Base-by-base conservation (phyloP, 2,888 invertebrate species). In the Oithona nana region DNA sequence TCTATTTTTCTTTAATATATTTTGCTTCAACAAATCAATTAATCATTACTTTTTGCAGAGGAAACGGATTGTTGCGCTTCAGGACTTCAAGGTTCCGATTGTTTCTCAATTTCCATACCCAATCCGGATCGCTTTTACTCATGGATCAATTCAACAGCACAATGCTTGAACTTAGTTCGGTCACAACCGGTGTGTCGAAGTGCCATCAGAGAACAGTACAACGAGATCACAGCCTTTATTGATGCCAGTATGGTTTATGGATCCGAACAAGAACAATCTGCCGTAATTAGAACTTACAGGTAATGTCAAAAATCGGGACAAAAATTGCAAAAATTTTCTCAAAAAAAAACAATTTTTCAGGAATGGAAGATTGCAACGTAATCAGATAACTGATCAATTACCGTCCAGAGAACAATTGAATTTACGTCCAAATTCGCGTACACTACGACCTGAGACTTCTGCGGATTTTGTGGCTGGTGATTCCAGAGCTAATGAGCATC, bases 181-280 rank as follows among this genome's bases (percentile, higher is more conserved):
- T 62, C 62, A 16, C 28, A 20, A 16, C 62, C 52, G 4, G 55
- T 62, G 16, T 62, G 62, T 48, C 28, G 59, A 28, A 50, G 51
- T 69, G 71, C 73, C 22, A 71, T 72, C 20, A 69, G 77, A 26
- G 75, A 77, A 64, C 77, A 77, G 67, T 69, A 75, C 54, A 77
- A 77, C 65, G 71, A 74, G 66, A 73, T 74, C 2, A 75, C 76
- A 0, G 71, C 75, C 0, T 77, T 71, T 66, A 66, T 77, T 1
- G 74, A 74, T 66, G 71, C 70, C 6, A 74, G 75, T 4, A 70
- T 71, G 61, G 71, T 76, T 29, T 78, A 78, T 65, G 77, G 77
- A 2, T 73, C 73, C 1, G 74, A 75, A 63, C 69, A 71, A 39
- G 75, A 75, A 55, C 71, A 73, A 57, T 71, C 72, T 6, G 68